Evolutionary conservation across 2,888 invertebrate species (phyloP).

Genomic region (Nycteola revayana): DNA sequence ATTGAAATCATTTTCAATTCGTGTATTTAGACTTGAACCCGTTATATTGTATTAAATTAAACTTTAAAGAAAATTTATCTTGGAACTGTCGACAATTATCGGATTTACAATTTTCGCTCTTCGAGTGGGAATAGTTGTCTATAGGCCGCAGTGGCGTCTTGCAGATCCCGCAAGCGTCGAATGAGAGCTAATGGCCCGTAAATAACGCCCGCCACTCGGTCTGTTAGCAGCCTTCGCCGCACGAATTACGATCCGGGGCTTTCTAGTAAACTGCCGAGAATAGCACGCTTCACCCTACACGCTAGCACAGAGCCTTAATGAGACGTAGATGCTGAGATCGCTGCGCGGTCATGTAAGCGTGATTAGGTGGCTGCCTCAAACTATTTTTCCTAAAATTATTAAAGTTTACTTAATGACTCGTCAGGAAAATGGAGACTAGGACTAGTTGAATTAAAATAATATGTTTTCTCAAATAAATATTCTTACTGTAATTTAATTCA

Average conservation of each 20-base stretch:
- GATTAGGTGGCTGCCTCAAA: slow-evolving; percentile 35
- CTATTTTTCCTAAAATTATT: slow-evolving; percentile 33
- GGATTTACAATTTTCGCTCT: slow-evolving; percentile 33
- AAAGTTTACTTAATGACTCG: too few species aligned
- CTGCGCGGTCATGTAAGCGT: slow-evolving; percentile 41
- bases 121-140: slow-evolving; percentile 25
- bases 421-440: too few species aligned
- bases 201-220: slow-evolving; percentile 67
- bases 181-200: slow-evolving; percentile 71
- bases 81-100: slow-evolving; percentile 33
- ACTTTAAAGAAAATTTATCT: slow-evolving; percentile 11
- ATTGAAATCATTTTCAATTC: neutral
- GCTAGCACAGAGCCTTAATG: slow-evolving; percentile 46
- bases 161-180: slow-evolving; percentile 54
- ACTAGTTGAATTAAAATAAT: too few species aligned
- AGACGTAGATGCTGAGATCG: slow-evolving; percentile 41
- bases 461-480: too few species aligned
- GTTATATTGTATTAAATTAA: slow-evolving; percentile 9
- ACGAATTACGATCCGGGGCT: slow-evolving; percentile 64
- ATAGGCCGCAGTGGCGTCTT: slow-evolving; percentile 32
- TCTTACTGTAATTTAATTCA: too few species aligned
- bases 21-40: slow-evolving; percentile 4
- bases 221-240: slow-evolving; percentile 59
- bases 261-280: slow-evolving; percentile 62
- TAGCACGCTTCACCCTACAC: slow-evolving; percentile 46